Percentiles rank a stretch among this genome's conserved stretches.
Conservation (phyloP, 2,797 vertebrate species). For the Alfaro cultratus region DNA sequence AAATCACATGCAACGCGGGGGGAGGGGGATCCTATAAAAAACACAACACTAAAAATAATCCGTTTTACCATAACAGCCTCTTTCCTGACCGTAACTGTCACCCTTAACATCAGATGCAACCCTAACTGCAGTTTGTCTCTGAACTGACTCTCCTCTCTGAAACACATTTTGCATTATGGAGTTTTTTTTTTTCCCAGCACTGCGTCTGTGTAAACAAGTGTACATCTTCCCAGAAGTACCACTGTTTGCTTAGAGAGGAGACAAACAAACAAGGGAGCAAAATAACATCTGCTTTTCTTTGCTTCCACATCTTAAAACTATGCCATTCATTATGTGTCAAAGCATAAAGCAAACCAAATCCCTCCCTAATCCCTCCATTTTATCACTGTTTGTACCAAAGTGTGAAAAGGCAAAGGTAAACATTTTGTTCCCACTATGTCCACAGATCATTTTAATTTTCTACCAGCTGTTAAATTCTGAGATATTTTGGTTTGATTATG, state of each 20-base stretch:
- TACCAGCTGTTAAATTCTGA: not conserved
- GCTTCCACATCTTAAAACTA: not conserved
- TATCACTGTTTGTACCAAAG: not conserved
- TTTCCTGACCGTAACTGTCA: constrained; percentile 1
- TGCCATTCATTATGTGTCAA: not conserved
- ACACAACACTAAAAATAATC: not conserved
- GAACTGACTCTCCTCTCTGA: constrained; percentile 4
- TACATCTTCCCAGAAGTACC: not conserved
- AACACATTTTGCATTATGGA: constrained; percentile 3
- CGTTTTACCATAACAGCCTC: constrained; percentile 11
- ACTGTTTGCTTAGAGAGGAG: not conserved
- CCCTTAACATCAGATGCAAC: constrained; percentile 16
- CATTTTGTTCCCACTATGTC: not conserved
- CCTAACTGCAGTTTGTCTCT: constrained; percentile 6
- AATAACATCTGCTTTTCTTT: not conserved
- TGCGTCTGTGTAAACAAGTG: constrained; percentile 6
- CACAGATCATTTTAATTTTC: not conserved
- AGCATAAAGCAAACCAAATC: not conserved
- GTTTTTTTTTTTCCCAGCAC: not conserved
- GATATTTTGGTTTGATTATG: not conserved
- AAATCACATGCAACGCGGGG: rapidly evolving
- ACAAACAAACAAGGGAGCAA: not conserved
- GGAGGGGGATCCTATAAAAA: not conserved
- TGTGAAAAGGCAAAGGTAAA: not conserved
- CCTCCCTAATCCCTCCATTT: no score